phyloP scores from a whole-genome alignment of 2,113 vertebrate genomes.

The Limanda limanda region DNA sequence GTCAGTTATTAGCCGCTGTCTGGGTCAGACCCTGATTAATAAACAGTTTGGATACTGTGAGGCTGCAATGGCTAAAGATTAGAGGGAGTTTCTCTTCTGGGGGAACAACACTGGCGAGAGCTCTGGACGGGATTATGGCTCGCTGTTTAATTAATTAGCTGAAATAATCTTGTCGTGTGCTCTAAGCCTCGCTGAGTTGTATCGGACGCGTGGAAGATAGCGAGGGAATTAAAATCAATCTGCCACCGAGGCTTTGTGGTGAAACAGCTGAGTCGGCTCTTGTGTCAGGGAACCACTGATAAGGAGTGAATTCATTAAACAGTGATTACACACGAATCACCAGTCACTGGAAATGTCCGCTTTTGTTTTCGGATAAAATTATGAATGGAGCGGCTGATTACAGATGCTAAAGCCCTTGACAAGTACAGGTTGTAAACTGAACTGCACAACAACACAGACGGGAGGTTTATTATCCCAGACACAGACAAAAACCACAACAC shows the following conservation, averaged over 20 bases:
- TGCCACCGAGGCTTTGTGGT: constrained; percentile 38
- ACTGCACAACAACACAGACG: no score
- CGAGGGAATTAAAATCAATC: constrained; percentile 49
- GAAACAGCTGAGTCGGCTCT: constrained; percentile 45
- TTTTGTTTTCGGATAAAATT: not conserved
- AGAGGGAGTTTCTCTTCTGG: constrained; percentile 17
- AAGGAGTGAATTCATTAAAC: constrained; percentile 22
- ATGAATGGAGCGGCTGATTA: not conserved
- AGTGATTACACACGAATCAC: constrained; percentile 1
- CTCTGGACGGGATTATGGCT: constrained; percentile 42
- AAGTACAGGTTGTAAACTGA: no score
- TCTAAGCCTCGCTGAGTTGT: constrained; percentile 36
- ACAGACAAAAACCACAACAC: no score
- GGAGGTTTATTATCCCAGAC: not conserved
- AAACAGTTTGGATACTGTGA: not conserved
- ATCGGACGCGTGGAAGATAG: constrained; percentile 38
- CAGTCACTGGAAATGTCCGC: not conserved
- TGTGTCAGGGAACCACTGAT: constrained; percentile 19
- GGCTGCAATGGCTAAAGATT: constrained; percentile 3
- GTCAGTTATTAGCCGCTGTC: constrained; percentile 24
- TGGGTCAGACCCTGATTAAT: constrained; percentile 18
- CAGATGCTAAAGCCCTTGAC: no score
- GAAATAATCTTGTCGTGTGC: constrained; percentile 46
- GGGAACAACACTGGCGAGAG: not conserved
- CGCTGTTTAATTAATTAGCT: constrained; percentile 57